Evolutionary conservation across 2,113 vertebrate species (phyloP).

Genomic region (Charina bottae): DNA sequence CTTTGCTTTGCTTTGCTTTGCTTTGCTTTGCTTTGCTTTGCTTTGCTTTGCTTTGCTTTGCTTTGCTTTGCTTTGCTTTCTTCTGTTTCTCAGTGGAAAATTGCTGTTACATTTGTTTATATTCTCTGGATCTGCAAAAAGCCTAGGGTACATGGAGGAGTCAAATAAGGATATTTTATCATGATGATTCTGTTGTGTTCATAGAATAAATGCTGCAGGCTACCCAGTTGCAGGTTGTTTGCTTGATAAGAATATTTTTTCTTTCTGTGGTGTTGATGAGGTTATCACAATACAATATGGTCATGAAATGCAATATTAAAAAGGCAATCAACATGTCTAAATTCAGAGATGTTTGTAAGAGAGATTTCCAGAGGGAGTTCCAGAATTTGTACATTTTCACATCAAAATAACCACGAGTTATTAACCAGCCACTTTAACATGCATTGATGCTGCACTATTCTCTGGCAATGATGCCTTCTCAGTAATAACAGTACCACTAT

Average conservation of each 20-base stretch:
- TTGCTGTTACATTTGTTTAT: background rate
- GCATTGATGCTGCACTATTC: background rate
- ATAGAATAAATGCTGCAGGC: background rate
- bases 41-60: too few species aligned
- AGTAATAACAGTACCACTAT: background rate
- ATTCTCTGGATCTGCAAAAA: background rate
- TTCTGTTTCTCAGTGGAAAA: background rate
- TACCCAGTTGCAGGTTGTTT: constrained; percentile 11
- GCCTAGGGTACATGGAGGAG: background rate
- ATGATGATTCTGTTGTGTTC: background rate
- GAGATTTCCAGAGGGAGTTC: background rate
- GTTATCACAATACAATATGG: background rate
- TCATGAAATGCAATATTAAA: background rate
- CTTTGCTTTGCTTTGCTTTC: too few species aligned
- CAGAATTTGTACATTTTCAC: background rate
- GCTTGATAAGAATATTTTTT: background rate
- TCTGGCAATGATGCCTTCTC: background rate
- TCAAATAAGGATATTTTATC: constrained; percentile 17
- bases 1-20: too few species aligned
- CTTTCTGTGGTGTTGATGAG: background rate
- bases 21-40: too few species aligned
- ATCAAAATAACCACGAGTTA: background rate
- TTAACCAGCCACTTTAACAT: background rate
- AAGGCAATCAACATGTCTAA: background rate
- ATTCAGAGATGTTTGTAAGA: background rate